Percentiles rank a stretch among this genome's conserved stretches.
phyloP scores from a whole-genome alignment of 1,140 invertebrate genomes.

The Leucophenga varia region DNA sequence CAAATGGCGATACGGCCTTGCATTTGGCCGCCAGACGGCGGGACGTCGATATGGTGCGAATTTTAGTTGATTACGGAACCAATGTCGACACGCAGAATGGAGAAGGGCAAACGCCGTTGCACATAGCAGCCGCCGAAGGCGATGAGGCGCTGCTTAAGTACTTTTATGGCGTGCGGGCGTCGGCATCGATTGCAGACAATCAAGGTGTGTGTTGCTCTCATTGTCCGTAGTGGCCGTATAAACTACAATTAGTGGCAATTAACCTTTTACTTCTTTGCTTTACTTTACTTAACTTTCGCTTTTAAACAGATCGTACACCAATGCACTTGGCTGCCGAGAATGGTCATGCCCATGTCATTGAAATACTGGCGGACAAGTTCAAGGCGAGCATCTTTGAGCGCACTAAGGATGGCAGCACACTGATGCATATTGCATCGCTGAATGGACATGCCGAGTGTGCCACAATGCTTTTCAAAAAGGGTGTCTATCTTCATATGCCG shows the following conservation, averaged over 20 bases:
- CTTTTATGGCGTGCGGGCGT: slow-evolving; percentile 91
- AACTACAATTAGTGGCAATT: slow-evolving; percentile 24
- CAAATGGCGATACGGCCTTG: slow-evolving; percentile 82
- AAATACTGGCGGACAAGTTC: slow-evolving; percentile 96
- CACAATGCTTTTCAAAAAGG: slow-evolving; percentile 97
- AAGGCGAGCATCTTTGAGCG: slow-evolving; percentile 92
- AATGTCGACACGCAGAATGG: slow-evolving; percentile 87
- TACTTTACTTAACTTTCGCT: slow-evolving; percentile 5
- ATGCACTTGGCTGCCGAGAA: slow-evolving; percentile 97
- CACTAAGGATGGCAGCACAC: slow-evolving; percentile 95
- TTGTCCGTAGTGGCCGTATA: too few species aligned
- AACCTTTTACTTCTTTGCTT: neutral
- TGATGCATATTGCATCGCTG: slow-evolving; percentile 97
- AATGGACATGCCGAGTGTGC: slow-evolving; percentile 97
- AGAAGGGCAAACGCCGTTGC: slow-evolving; percentile 89
- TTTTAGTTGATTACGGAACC: slow-evolving; percentile 90
- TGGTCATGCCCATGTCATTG: slow-evolving; percentile 93
- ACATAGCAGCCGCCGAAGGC: slow-evolving; percentile 93
- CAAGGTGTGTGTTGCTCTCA: slow-evolving; percentile 65
- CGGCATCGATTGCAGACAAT: slow-evolving; percentile 90
- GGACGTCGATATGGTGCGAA: slow-evolving; percentile 89
- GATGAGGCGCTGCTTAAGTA: slow-evolving; percentile 94
- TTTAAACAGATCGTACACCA: slow-evolving; percentile 79
- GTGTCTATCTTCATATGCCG: slow-evolving; percentile 99
- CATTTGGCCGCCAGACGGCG: slow-evolving; percentile 86